Evolutionary conservation across 2,113 vertebrate genomes (phyloP), one percentile per base, ranked within the genome.

Genomic region (Triplophysa dalaica): DNA sequence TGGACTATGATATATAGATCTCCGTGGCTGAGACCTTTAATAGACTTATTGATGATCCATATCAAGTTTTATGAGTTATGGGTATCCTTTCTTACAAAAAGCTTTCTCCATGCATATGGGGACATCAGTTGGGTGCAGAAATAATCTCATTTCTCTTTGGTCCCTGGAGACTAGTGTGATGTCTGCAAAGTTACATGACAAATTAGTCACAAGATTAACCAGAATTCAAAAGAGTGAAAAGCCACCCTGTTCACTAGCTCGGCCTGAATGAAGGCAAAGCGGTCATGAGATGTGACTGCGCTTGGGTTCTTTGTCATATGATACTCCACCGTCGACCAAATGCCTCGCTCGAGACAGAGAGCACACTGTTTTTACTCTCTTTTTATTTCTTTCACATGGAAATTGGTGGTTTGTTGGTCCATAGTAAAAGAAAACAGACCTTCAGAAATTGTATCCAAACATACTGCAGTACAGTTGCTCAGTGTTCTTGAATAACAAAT

Each of bases 301-400:
- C 21, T 52, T 77, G 62, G 48, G 62, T 45, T 38, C 17, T 21
- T 65, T 65, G 75, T 77, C 75, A 77, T 66, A 65, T 77, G 75
- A 77, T 17, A 65, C 75, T 77, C 2, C 16, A 22, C 33, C 24
- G 19, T 66, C 61, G n/a, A 54, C 61, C 74, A 54, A 52, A 64
- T 77, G 75, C 75, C 62, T 54, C 2, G 3, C 63, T 16, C 63
- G 22, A 75, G 14, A 74, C 56, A 75, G 60, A 75, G 29, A 64
- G 61, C n/a, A 29, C 19, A 54, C 22, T 64, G 74, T 76, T 54
- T 63, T 21, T 60, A 1, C 7, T 21, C 45, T 45, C 26, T 16
- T 29, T 65, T 21, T 50, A 21, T 21, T 54, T 65, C 1, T 66
- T 65, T 65, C 29, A 22, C 45, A 54, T 76, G 26, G 61, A 24